Evolutionary conservation across 1,140 invertebrate species (phyloP).

Genomic region (Ips typographus): DNA sequence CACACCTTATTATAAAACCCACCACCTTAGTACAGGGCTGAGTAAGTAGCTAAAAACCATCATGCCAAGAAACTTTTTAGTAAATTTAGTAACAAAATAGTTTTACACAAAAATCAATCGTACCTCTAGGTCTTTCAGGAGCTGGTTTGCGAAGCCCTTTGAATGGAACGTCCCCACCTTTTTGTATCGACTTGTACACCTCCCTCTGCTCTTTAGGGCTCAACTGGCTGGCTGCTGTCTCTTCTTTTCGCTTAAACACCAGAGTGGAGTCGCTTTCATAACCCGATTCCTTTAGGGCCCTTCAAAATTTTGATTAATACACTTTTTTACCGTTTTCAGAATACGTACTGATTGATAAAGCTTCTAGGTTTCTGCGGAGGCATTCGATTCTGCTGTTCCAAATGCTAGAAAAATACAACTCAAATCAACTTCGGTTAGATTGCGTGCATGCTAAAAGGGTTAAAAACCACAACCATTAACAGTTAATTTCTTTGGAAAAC

Average conservation of each 20-base stretch:
- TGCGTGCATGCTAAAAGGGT: too few relatives aligned
- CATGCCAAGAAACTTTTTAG: slow-evolving; percentile 22
- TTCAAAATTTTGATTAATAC: slow-evolving; percentile 48
- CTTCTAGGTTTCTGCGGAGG: slow-evolving; percentile 60
- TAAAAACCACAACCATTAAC: too few relatives aligned
- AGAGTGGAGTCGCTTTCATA: slow-evolving; percentile 90
- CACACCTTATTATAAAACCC: slow-evolving; percentile 24
- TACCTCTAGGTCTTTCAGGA: slow-evolving; percentile 83
- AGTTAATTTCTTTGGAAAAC: too few relatives aligned
- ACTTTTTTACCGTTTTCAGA: not conserved
- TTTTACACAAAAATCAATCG: not conserved
- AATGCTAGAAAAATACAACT: slow-evolving; percentile 58
- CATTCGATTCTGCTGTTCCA: slow-evolving; percentile 62
- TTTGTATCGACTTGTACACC: slow-evolving; percentile 82
- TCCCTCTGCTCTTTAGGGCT: slow-evolving; percentile 78
- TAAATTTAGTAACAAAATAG: not conserved
- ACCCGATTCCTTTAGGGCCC: slow-evolving; percentile 82
- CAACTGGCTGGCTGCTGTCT: slow-evolving; percentile 63
- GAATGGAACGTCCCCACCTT: slow-evolving; percentile 88
- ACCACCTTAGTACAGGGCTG: slow-evolving; percentile 35
- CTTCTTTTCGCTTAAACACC: slow-evolving; percentile 74
- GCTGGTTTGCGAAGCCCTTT: slow-evolving; percentile 84
- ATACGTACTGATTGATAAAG: slow-evolving; percentile 71
- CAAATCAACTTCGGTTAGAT: too few relatives aligned
- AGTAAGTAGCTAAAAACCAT: slow-evolving; percentile 35